Evolutionary conservation across 2,888 invertebrate genomes (phyloP).

Genomic region (Hedya salicella): DNA sequence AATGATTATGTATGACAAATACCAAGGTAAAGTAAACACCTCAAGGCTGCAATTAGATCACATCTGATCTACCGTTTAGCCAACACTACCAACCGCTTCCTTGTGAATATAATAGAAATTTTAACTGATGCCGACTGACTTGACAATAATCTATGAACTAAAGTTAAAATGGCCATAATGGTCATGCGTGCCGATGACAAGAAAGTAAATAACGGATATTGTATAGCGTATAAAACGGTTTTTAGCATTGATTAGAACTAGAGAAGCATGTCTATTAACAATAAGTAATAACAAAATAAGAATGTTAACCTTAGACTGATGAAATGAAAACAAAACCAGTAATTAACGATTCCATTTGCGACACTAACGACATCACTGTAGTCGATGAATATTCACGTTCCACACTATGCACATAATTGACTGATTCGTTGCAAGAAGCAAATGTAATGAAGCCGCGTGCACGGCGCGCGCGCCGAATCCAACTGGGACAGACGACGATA

Average conservation of each 20-base stretch:
- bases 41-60: conserved; percentile 37
- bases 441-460: conserved; percentile 74
- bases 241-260: background rate
- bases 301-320: conserved; percentile 31
- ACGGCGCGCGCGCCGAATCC: conserved; percentile 81
- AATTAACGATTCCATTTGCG: conserved; percentile 24
- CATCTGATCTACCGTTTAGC: conserved; percentile 14
- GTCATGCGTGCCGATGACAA: background rate
- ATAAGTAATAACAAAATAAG: background rate
- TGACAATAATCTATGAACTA: background rate
- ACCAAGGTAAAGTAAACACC: conserved; percentile 37
- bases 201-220: background rate
- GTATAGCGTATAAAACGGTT: too few relatives aligned
- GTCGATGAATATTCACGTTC: conserved; percentile 44
- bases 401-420: conserved; percentile 50
- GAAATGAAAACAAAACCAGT: conserved; percentile 2
- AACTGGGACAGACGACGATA: conserved; percentile 82
- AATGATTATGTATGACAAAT: conserved; percentile 30
- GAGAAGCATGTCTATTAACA: background rate
- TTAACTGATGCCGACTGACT: background rate
- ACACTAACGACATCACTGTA: conserved; percentile 32
- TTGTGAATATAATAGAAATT: conserved; percentile 11
- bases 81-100: conserved; percentile 23
- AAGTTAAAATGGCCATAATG: too few relatives aligned
- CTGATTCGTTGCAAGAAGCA: conserved; percentile 59